Percentiles rank a stretch among this genome's conserved stretches.
These are phyloP conservation scores for Palythoa grandis DNA, from an alignment of 92 coral and sea anemone species.

Conservation along the genomic window DNA sequence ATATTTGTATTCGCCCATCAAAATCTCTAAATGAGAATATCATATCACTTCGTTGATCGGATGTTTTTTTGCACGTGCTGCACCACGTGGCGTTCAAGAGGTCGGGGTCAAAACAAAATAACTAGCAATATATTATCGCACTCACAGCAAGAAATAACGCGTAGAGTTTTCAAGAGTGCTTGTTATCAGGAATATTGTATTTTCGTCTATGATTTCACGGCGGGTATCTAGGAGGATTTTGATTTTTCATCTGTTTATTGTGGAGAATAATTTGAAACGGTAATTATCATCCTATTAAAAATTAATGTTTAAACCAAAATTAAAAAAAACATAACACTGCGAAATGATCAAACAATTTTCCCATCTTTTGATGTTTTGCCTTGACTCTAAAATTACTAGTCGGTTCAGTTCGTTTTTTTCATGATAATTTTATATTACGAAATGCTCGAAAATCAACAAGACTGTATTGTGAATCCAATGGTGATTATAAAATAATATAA, in stretches of 20 bases:
- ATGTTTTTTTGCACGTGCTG: not conserved
- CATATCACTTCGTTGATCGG: not conserved
- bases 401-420: not conserved
- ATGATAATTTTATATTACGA: not conserved
- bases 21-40: too few species aligned
- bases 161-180: not conserved
- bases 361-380: not conserved
- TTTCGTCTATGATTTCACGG: not conserved
- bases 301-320: not conserved
- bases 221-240: not conserved
- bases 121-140: not conserved
- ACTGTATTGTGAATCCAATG: not conserved
- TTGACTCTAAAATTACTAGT: not conserved
- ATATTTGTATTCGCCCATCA: too few species aligned
- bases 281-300: not conserved
- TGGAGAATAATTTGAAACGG: not conserved
- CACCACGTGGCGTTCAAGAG: conserved; percentile 14
- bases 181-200: not conserved
- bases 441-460: not conserved
- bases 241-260: not conserved
- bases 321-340: not conserved
- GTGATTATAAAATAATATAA: not conserved
- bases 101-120: not conserved
- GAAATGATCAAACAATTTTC: not conserved
- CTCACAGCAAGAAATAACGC: not conserved